These are phyloP conservation scores for Lacanobia oleracea DNA, from an alignment of 2,888 invertebrate species.

Conservation along the genomic window DNA sequence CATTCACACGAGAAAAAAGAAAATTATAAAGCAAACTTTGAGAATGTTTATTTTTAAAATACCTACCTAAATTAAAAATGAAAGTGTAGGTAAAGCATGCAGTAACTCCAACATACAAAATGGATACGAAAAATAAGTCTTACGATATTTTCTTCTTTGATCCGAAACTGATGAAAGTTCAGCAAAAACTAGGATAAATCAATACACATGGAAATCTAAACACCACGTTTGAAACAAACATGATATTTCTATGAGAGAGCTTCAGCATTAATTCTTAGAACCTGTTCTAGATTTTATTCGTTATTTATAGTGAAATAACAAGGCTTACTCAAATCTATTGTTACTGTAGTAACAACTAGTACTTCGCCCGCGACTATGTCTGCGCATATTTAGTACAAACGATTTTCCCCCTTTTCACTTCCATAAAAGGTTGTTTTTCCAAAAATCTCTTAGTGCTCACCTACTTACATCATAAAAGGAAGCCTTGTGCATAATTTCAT, in stretches of 20 bases:
- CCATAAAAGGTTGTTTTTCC: too few relatives aligned
- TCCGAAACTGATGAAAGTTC: neutral
- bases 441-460: too few relatives aligned
- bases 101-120: too few relatives aligned
- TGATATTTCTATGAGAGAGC: conserved; percentile 11
- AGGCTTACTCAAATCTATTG: conserved; percentile 11
- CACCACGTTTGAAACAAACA: conserved; percentile 9
- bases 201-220: conserved; percentile 33
- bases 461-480: too few relatives aligned
- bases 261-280: conserved; percentile 16
- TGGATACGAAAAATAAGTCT: neutral
- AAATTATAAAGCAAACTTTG: neutral
- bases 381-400: too few relatives aligned
- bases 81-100: too few relatives aligned
- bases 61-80: too few relatives aligned
- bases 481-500: too few relatives aligned
- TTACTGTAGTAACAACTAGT: conserved; percentile 24
- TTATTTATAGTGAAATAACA: conserved; percentile 17
- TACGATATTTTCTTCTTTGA: neutral
- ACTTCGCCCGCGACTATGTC: too few relatives aligned
- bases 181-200: conserved; percentile 43
- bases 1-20: conserved; percentile 39
- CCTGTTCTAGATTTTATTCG: conserved; percentile 21
- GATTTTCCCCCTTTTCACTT: too few relatives aligned
- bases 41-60: neutral